phyloP scores from a whole-genome alignment of 2,888 invertebrate species.

The Eulithis testata region DNA sequence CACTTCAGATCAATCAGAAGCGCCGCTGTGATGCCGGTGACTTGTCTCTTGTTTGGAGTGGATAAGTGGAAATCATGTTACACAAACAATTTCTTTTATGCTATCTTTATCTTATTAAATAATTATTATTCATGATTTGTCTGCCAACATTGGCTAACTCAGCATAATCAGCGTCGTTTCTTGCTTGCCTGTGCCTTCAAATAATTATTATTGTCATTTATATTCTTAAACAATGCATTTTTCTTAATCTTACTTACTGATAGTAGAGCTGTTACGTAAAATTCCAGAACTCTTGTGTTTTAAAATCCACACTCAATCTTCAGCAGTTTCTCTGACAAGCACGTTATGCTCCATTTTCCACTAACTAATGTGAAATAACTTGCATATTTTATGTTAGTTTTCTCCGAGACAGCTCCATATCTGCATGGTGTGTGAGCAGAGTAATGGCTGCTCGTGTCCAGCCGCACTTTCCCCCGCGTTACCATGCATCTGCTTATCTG shows the following conservation, averaged over 20 bases:
- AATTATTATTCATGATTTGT: neutral
- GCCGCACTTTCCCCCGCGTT: constrained; percentile 60
- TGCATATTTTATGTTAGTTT: constrained; percentile 7
- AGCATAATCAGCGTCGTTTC: neutral
- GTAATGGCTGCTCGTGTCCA: constrained; percentile 42
- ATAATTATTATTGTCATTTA: too few relatives aligned
- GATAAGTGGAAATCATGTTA: constrained; percentile 18
- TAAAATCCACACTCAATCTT: neutral
- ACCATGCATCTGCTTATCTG: constrained; percentile 56
- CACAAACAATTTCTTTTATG: constrained; percentile 6
- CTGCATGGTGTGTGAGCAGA: constrained; percentile 34
- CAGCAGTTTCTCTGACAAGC: neutral
- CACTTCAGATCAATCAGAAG: constrained; percentile 9
- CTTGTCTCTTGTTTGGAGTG: constrained; percentile 19
- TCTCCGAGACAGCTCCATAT: constrained; percentile 7
- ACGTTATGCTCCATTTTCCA: constrained; percentile 8
- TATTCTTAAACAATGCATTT: too few relatives aligned
- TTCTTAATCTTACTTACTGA: too few relatives aligned
- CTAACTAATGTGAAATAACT: neutral
- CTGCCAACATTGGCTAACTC: neutral
- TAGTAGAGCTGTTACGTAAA: neutral
- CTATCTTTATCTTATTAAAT: neutral
- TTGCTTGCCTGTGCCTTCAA: too few relatives aligned
- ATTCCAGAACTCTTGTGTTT: neutral
- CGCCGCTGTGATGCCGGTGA: constrained; percentile 10